Evolutionary conservation across 2,113 vertebrate genomes (phyloP), one percentile per base, ranked within the genome.

Genomic region (Carassius gibelio): DNA sequence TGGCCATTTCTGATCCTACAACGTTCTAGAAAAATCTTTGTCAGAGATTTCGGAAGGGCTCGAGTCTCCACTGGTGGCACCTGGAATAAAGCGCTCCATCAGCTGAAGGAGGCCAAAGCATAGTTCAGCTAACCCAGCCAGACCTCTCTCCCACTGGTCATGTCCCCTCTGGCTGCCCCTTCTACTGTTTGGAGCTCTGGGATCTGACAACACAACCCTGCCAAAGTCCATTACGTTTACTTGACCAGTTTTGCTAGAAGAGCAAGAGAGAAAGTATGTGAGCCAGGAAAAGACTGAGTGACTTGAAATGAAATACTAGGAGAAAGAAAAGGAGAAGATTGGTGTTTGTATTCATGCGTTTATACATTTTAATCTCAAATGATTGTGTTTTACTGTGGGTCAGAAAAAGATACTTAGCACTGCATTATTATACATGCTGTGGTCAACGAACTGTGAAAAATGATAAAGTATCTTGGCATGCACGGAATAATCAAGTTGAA

Each of bases 211-310:
- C 66, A 84, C 61, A 81, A 64, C 82, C 86, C 87, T 90, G 50
- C 84, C 81, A 75, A 90, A 81, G 84, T 85, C 85, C 69, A 88
- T 90, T 87, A 89, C 87, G 50, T 88, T 89, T 88, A 87, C 81
- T 87, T 85, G 76, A 90, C 84, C 68, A 48, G 88, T 79, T 50
- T 36, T 30, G 81, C 13, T 26, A 34, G 19, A 45, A 15, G 48
- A 36, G 75, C 74, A 34, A 57, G 62, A 55, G 55, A 83, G 26
- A 79, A 61, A 48, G n/a, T 66, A 34, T 72, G 76, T 62, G 71
- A 82, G 83, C 21, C 50, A 76, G 61, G n/a, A 55, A 84, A 45
- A 48, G 83, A 82, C 71, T 57, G 84, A 74, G 69, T 42, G 68
- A 21, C 36, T 72, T 72, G 69, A 71, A 71, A 61, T 52, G 8